phyloP scores from a whole-genome alignment of 1,140 invertebrate species.

The Diabrotica undecimpunctata region DNA sequence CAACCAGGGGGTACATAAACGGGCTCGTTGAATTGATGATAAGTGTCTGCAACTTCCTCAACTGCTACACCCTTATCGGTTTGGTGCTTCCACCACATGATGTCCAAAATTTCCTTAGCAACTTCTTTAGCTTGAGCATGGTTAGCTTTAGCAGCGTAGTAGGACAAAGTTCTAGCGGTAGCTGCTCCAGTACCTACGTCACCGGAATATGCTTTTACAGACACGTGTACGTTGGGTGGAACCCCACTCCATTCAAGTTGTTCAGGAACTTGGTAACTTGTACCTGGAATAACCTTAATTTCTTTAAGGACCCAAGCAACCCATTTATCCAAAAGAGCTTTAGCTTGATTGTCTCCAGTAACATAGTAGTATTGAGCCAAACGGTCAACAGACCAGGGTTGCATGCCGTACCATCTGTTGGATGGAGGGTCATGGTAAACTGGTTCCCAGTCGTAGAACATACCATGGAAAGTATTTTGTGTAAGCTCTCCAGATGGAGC shows the following conservation, averaged over 20 bases:
- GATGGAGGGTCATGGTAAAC: slow-evolving; percentile 20
- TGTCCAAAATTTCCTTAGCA: slow-evolving; percentile 23
- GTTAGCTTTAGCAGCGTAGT: slow-evolving; percentile 23
- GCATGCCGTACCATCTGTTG: slow-evolving; percentile 22
- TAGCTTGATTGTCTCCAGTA: background rate
- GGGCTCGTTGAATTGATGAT: slow-evolving; percentile 21
- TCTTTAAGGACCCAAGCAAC: too few species aligned
- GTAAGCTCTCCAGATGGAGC: slow-evolving; percentile 18
- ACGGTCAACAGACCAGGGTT: slow-evolving; percentile 24
- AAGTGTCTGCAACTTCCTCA: slow-evolving; percentile 19
- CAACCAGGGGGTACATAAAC: slow-evolving; percentile 26
- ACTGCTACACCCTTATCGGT: slow-evolving; percentile 18
- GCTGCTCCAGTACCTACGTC: slow-evolving; percentile 23
- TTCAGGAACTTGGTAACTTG: slow-evolving; percentile 25
- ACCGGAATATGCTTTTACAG: slow-evolving; percentile 14
- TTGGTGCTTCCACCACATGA: slow-evolving; percentile 19
- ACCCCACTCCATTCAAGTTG: slow-evolving; percentile 19
- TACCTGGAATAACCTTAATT: too few species aligned
- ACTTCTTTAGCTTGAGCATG: slow-evolving; percentile 15
- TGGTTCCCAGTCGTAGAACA: slow-evolving; percentile 22
- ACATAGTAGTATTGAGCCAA: slow-evolving; percentile 28
- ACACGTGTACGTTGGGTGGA: slow-evolving; percentile 28
- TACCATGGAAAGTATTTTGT: slow-evolving; percentile 7
- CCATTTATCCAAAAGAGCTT: slow-evolving; percentile 13
- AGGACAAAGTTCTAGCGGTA: slow-evolving; percentile 26